Base-by-base conservation (phyloP, 2,113 vertebrate genomes). In the Sinocyclocheilus maitianheensis region DNA sequence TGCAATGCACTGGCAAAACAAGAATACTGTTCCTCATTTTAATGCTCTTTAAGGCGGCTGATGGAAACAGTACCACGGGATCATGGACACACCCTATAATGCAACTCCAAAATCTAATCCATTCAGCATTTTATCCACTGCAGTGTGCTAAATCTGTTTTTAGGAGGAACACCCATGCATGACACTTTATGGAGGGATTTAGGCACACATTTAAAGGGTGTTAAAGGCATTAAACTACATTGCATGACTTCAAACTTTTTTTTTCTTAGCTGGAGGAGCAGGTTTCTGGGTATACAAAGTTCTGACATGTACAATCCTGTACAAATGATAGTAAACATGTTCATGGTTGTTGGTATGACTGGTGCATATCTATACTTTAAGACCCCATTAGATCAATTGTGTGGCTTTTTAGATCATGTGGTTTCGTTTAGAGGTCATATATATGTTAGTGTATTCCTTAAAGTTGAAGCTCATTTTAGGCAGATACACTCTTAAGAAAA, bases 141-240 rank as follows among this genome's bases (percentile, higher is more conserved):
- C 9, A 40, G 34, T 80, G 34, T 24, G 34, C 77, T 16, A 62
- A 80, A 80, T 80, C 77, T 9, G 58, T 63, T 81, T 65, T 46
- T 37, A 34, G 2, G 22, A 24, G 78, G 13, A 81, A 81, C 78
- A 63, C 55, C 78, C 78, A 46, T 55, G 76, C 14, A 18, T 22
- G 22, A 7, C 77, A 62, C 48, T 55, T 77, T 9, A 26, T 34
- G 14, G 16, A 55, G 48, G 48, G 51, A 37, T 58, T 77, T 43
- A 16, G 12, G 76, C 26, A 37, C 20, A 62, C 58, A 63, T 4
- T 63, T 63, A 63, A 63, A 79, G 71, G 71, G 20, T 7, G 14
- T 9, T 34, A 69, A 26, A 24, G 3, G 48, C 51, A 30, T 75
- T 8, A 43, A 43, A 7, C 8, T 10, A 2, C 30, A 34, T 37